Evolutionary conservation across 64 coral and sea anemone genomes (phyloP), one percentile per base, ranked within the genome.

Genomic region (Anthopleura sola): DNA sequence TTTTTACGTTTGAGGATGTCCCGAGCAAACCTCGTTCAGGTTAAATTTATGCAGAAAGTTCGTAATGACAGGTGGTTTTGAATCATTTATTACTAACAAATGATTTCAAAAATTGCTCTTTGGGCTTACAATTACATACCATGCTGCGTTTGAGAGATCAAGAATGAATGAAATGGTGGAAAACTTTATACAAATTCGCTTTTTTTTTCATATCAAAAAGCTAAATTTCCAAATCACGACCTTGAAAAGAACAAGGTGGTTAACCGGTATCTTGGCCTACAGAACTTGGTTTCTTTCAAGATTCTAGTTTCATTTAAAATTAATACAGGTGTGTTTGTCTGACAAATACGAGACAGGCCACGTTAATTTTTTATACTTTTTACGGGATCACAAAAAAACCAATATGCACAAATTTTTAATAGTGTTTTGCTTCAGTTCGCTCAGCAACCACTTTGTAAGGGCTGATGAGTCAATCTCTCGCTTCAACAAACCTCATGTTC

Each of bases 281-380:
- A 56, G 16, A 83, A 83, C 50, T 56, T 83, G 48, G 48, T 83
- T 60, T 56, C 48, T 36, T 83, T 54, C 37, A 56, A 23, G 89
- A 86, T 77, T 86, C 44, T 60, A 86, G 71, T 91, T 86, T 86
- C 89, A 91, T 91, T 91, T 82, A 86, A 55, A 66, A 91, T 81
- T 80, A 84, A 91, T 85, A 91, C 89, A 91, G 89, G 84, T 91
- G 89, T 91, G 84, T 91, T 91, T 91, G 84, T 86, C 89, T 91
- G 84, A 75, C 89, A 91, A 91, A 91, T 84, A 86, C 83, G 82
- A 91, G 89, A 91, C 89, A 91, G 77, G 79, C 55, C 48, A 85
- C 89, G 89, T 91, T 91, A 91, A 91, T 91, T 91, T 91, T 91
- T 91, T 91, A 91, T 91, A 91, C 89, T 91, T 83, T 55, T 76